Base-by-base conservation (phyloP, 2,113 vertebrate species). In the Pteropus alecto region DNA sequence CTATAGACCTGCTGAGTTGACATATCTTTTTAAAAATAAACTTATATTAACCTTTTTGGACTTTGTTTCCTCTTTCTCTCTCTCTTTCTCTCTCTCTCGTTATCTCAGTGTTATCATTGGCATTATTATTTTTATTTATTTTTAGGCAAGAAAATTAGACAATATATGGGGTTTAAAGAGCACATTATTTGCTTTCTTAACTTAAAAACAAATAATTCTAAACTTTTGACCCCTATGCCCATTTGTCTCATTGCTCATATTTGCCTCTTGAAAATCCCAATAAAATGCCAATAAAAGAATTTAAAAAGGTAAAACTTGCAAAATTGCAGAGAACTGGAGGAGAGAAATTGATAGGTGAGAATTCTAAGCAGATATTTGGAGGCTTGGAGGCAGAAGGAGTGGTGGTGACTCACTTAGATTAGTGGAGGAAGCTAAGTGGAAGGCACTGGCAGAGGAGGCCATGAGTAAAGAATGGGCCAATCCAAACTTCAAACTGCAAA, bases 21-120 rank as follows among this genome's bases (percentile, higher is more conserved):
- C 81, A 86, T 78, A 86, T 14, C 46, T 93, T 91, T 67, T 63
- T 61, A 92, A 96, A 95, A 82, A 90, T 68, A 83, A 89, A 83
- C 9, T 78, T 93, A 87, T 63, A 70, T 85, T 79, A 90, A 84
- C 28, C 30, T 94, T 54, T 22, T 73, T 60, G 65, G 54, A 67
- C 30, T 88, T 82, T 60, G 65, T 43, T 67, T 26, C 12, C 16
- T 5, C 9, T 60, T 16, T 87, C 58, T 60, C 7, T 58, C 51
- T 15, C 15, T 58, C 56, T 56, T 19, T 56, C 56, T 54, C 56
- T 22, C 56, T 58, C 56, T 58, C 56, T 18, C 6, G 22, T 74
- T 83, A 67, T 73, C 67, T 85, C 65, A 71, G n/a, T 76, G 21
- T 68, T 85, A 74, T 71, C 24, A 68, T 22, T 91, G 56, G 41